Percentiles rank a stretch among this genome's conserved stretches.
Evolutionary conservation across 2,113 vertebrate genomes (phyloP).

Genomic region (Cyphomyrus discorhynchus): DNA sequence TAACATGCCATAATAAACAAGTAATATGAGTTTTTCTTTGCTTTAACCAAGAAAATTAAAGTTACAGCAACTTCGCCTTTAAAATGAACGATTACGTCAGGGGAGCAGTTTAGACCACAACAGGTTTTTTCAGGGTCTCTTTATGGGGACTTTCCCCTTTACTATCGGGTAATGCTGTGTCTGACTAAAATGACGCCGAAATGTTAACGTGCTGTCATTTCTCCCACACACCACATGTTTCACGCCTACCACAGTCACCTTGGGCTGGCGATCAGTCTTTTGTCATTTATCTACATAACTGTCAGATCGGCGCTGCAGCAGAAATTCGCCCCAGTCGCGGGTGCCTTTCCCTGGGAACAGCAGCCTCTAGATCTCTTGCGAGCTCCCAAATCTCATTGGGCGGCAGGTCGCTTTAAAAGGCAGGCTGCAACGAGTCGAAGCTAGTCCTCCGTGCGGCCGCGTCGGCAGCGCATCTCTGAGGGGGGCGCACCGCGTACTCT

Average conservation of each 20-base stretch:
- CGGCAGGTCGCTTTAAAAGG: neutral
- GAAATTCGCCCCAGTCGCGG: neutral
- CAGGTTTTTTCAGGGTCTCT: neutral
- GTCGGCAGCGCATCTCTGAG: neutral
- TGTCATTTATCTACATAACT: neutral
- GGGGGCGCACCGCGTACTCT: neutral
- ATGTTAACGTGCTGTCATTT: neutral
- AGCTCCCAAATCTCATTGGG: constrained; percentile 1
- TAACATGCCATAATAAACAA: too few relatives aligned
- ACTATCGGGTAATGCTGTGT: neutral
- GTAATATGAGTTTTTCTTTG: too few relatives aligned
- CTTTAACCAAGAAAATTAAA: too few relatives aligned
- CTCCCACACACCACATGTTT: neutral
- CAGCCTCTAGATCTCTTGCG: neutral
- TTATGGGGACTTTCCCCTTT: neutral
- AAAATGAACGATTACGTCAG: neutral
- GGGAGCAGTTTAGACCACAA: neutral
- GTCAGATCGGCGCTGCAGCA: neutral
- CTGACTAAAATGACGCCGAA: neutral
- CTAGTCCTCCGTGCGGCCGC: neutral
- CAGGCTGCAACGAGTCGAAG: neutral
- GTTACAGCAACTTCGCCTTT: neutral
- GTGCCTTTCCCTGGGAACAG: neutral
- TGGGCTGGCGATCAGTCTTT: neutral
- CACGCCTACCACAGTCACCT: neutral